These are phyloP conservation scores for Palythoa heliodiscus DNA, from an alignment of 92 coral and sea anemone species.

Conservation along the genomic window DNA sequence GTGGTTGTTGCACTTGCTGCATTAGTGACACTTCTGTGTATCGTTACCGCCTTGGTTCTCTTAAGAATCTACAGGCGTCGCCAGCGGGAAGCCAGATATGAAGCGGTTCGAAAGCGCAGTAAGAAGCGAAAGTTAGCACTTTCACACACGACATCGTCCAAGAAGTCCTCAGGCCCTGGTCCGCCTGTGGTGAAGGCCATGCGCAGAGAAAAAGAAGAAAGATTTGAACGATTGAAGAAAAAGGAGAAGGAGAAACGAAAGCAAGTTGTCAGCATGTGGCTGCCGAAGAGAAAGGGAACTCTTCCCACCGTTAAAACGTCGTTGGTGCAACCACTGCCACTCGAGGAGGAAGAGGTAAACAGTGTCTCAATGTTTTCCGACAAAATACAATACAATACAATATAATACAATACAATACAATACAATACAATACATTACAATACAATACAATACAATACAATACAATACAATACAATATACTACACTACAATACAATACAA, in stretches of 20 bases:
- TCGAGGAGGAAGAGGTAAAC: conserved; percentile 56
- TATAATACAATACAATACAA: no score
- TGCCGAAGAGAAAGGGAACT: conserved; percentile 76
- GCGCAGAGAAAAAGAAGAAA: conserved; percentile 63
- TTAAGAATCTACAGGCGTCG: conserved; percentile 60
- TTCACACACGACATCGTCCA: conserved; percentile 18
- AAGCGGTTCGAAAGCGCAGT: conserved; percentile 7
- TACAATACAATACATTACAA: no score
- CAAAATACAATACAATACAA: background rate
- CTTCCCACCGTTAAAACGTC: conserved; percentile 74
- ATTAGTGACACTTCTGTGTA: conserved; percentile 54
- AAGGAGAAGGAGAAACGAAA: conserved; percentile 76
- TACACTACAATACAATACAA: no score
- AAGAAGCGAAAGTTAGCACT: conserved; percentile 14
- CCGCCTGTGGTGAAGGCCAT: conserved; percentile 49
- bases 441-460: no score
- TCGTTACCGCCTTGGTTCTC: conserved; percentile 55
- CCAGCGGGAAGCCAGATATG: conserved; percentile 34
- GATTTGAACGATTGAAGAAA: conserved; percentile 51
- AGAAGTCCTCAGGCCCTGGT: conserved; percentile 52
- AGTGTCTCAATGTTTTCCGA: background rate
- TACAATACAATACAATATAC: no score
- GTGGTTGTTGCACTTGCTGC: conserved; percentile 57
- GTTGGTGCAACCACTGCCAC: conserved; percentile 77
- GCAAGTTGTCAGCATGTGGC: conserved; percentile 81